Evolutionary conservation across 2,797 vertebrate genomes (phyloP).

Genomic region (Sebastes cheni): DNA sequence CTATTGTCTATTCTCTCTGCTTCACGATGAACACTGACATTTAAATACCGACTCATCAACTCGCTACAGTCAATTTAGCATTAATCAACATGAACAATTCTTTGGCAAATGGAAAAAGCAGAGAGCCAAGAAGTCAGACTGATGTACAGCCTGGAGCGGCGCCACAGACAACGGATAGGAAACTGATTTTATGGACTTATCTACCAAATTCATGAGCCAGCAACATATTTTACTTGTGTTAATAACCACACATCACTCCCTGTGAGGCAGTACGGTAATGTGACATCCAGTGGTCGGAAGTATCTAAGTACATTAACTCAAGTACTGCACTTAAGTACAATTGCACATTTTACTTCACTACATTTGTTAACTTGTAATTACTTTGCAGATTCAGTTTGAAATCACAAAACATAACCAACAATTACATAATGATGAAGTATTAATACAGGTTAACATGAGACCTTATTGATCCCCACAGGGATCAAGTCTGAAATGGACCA

Average conservation of each 20-base stretch:
- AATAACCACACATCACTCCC: not conserved
- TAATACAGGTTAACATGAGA: not conserved
- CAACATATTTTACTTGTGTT: not conserved
- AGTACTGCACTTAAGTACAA: not conserved
- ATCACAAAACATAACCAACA: no score
- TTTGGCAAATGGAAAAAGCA: constrained; percentile 16
- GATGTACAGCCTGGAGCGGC: constrained; percentile 13
- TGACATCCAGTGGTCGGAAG: not conserved
- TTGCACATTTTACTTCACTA: not conserved
- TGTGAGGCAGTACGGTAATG: not conserved
- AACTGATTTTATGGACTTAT: not conserved
- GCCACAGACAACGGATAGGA: not conserved
- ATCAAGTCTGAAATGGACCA: no score
- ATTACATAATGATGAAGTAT: not conserved
- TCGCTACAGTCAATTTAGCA: not conserved
- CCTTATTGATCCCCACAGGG: not conserved
- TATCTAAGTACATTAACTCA: not conserved
- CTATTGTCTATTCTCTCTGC: not conserved
- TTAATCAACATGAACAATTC: not conserved
- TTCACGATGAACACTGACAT: not conserved
- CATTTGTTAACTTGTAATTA: not conserved
- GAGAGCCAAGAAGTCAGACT: constrained; percentile 13
- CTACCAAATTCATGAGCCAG: not conserved
- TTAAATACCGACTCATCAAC: constrained; percentile 4
- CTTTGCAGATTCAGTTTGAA: not conserved